These are phyloP conservation scores for Clavelina lepadiformis DNA, from an alignment of 23 tunicate genomes.

Conservation along the genomic window DNA sequence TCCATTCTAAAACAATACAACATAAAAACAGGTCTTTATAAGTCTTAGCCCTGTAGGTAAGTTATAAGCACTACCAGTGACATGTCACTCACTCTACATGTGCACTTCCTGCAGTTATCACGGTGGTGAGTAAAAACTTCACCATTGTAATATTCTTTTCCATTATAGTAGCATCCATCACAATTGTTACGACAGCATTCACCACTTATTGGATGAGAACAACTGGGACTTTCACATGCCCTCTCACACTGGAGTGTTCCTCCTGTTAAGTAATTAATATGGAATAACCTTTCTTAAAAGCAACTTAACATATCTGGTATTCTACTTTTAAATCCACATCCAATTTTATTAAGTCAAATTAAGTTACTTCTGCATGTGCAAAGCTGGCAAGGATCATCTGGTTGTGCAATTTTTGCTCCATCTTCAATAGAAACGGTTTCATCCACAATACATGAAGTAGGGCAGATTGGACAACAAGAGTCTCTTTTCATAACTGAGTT, in stretches of 20 bases:
- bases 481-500: slow-evolving; percentile 13
- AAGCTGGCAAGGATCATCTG: slow-evolving; percentile 36
- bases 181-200: slow-evolving; percentile 70
- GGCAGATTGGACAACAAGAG: slow-evolving; percentile 62
- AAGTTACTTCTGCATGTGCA: slow-evolving; percentile 70
- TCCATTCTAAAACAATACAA: slow-evolving; percentile 45
- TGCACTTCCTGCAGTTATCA: slow-evolving; percentile 53
- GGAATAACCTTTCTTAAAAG: background rate
- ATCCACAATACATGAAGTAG: slow-evolving; percentile 21
- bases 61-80: background rate
- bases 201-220: slow-evolving; percentile 56
- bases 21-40: background rate
- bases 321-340: background rate
- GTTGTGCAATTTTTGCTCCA: slow-evolving; percentile 28
- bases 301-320: background rate
- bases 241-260: slow-evolving; percentile 33
- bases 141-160: slow-evolving; percentile 41
- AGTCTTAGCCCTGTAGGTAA: background rate
- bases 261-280: slow-evolving; percentile 13
- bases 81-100: slow-evolving; percentile 44
- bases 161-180: slow-evolving; percentile 60
- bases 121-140: slow-evolving; percentile 27
- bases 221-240: slow-evolving; percentile 22
- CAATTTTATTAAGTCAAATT: slow-evolving; percentile 1
- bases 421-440: slow-evolving; percentile 8